Base-by-base conservation (phyloP, 92 coral and sea anemone genomes). In the Palythoa heliodiscus region DNA sequence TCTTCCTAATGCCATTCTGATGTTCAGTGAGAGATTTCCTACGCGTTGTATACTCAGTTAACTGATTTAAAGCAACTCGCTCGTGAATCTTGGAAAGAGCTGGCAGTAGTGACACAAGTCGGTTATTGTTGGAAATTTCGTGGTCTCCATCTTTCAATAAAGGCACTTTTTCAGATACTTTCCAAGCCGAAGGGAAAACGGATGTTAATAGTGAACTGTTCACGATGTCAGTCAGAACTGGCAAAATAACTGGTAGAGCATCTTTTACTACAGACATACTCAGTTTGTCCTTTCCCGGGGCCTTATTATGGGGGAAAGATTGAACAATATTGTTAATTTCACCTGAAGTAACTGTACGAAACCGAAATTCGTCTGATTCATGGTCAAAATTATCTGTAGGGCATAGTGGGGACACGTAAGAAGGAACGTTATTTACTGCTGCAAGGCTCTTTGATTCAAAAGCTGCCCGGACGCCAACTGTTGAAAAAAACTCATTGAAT, bases 211-310 rank as follows among this genome's bases (percentile, higher is more conserved):
- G 75, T 1, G 73, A 87, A 24, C 75, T 38, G 71, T 86, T 89
- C 52, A 86, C 74, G 43, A 80, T 68, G 69, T 86, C 84, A 17
- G 90, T 80, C 67, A 80, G 74, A 23, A 86, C 69, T 17, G 87
- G 89, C 17, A 87, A 57, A 40, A 86, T 89, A 60, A 70, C 72
- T 11, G 83, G 87, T 74, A 89, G 77, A 52, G 87, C 89, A 76
- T 87, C 90, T 61, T 82, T 87, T 73, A 90, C 70, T 64, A 90
- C 71, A 35, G 25, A 7, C 93, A 87, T 83, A 38, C 67, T 78
- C 54, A 90, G 71, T 39, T 90, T 90, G 69, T 87, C 93, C 70
- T 43, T 54, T 63, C 90, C 90, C 11, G 88, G 90, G 55, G 82
- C 84, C 61, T 69, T 82, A 83, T 82, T 82, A 13, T 61, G 73